These are phyloP conservation scores for Calycopis cecrops DNA, from an alignment of 1,140 invertebrate genomes.

Conservation along the genomic window DNA sequence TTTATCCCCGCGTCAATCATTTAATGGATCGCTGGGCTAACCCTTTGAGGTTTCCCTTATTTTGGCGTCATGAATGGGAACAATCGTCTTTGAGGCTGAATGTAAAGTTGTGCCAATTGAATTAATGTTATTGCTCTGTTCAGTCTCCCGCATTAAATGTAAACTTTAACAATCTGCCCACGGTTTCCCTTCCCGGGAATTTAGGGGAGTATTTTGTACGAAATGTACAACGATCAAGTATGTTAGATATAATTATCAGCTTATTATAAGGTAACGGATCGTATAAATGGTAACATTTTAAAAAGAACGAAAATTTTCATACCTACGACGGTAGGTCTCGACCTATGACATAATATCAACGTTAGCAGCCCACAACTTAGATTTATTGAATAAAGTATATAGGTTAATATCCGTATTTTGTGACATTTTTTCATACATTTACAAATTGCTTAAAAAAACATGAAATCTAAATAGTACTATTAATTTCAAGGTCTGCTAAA, in stretches of 20 bases:
- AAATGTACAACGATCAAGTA: neutral
- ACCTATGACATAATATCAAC: too few relatives aligned
- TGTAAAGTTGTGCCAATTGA: slow-evolving; percentile 62
- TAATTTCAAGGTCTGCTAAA: too few relatives aligned
- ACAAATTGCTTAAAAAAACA: too few relatives aligned
- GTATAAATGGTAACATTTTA: neutral
- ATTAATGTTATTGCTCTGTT: slow-evolving; percentile 69
- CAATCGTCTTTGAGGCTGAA: slow-evolving; percentile 58
- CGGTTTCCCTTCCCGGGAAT: slow-evolving; percentile 35
- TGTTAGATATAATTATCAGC: too few relatives aligned
- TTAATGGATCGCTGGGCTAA: slow-evolving; percentile 43
- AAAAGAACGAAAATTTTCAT: too few relatives aligned
- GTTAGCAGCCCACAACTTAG: too few relatives aligned
- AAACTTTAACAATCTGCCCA: slow-evolving; percentile 50
- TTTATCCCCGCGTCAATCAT: slow-evolving; percentile 37
- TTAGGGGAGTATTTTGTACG: slow-evolving; percentile 24
- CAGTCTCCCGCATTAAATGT: slow-evolving; percentile 50
- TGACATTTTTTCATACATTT: too few relatives aligned
- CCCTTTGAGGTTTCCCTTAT: slow-evolving; percentile 56
- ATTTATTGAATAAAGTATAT: too few relatives aligned
- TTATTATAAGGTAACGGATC: too few relatives aligned
- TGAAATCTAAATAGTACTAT: too few relatives aligned
- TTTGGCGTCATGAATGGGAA: slow-evolving; percentile 53
- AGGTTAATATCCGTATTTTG: too few relatives aligned
- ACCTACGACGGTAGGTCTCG: too few relatives aligned